phyloP scores from a whole-genome alignment of 2,797 vertebrate species.

The Enteromius unitaeniatus region DNA sequence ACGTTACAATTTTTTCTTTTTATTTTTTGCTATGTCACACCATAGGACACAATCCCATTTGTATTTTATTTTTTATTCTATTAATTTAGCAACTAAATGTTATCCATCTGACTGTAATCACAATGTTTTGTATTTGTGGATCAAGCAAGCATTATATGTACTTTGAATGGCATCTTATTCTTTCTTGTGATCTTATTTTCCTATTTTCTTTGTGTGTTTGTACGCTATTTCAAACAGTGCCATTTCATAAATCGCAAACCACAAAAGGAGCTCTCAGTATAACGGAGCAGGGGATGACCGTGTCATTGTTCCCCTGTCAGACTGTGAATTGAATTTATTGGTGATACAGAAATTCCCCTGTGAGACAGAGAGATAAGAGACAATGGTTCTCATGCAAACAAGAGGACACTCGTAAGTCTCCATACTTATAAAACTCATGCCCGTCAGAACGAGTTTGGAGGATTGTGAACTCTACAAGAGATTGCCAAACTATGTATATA shows the following conservation, averaged over 20 bases:
- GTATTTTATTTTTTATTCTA: not conserved
- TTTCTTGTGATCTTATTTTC: not conserved
- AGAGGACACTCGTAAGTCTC: constrained; percentile 22
- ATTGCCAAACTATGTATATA: too few relatives aligned
- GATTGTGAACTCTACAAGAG: not conserved
- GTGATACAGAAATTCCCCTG: constrained; percentile 37
- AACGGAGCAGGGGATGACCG: constrained; percentile 13
- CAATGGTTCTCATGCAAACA: constrained; percentile 33
- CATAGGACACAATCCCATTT: too few relatives aligned
- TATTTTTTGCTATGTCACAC: too few relatives aligned
- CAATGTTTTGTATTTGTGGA: not conserved
- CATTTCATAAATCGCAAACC: constrained; percentile 16
- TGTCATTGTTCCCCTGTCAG: constrained; percentile 47
- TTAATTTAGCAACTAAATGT: not conserved
- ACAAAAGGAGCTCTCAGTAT: constrained; percentile 41
- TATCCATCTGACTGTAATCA: not conserved
- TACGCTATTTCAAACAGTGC: not conserved
- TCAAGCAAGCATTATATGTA: not conserved
- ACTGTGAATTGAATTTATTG: constrained; percentile 42
- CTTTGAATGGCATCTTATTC: not conserved
- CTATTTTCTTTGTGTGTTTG: constrained; percentile 1
- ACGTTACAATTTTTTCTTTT: too few relatives aligned
- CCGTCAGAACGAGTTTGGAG: constrained; percentile 9
- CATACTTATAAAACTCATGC: constrained; percentile 10
- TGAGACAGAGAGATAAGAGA: constrained; percentile 46